Percentiles rank a stretch among this genome's conserved stretches.
phyloP scores from a whole-genome alignment of 2,113 vertebrate genomes.

The Heliornis fulica region DNA sequence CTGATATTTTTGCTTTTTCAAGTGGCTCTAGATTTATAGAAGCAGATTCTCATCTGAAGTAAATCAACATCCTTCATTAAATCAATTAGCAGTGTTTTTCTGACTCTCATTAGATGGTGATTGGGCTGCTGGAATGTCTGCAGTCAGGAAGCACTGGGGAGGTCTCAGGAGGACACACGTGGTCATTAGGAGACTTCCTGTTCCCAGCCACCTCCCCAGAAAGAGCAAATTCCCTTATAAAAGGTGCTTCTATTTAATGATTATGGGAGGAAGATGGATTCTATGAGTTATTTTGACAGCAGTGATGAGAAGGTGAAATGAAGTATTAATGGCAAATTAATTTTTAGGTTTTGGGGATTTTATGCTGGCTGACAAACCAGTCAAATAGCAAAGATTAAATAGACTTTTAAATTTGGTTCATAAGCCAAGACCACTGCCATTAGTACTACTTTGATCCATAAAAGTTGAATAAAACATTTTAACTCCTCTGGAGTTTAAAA shows the following conservation, averaged over 20 bases:
- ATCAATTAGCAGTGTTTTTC: conserved; percentile 25
- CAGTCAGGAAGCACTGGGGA: not conserved
- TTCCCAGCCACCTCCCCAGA: not conserved
- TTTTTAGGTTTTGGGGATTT: not conserved
- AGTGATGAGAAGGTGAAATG: not conserved
- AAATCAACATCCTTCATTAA: conserved; percentile 25
- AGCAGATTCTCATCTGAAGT: conserved; percentile 31
- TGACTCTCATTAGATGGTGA: not conserved
- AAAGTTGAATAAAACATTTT: not conserved
- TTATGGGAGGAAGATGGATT: not conserved
- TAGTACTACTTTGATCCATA: not conserved
- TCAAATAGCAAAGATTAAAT: not conserved
- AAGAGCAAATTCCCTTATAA: not conserved
- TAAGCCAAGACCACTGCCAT: not conserved
- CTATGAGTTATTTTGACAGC: not conserved
- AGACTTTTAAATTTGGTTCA: not conserved
- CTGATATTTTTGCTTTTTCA: not conserved
- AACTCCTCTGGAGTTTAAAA: not conserved
- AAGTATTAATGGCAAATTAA: not conserved
- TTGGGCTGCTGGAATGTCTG: not conserved
- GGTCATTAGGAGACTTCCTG: not conserved
- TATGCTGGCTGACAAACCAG: not conserved
- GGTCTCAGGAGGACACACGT: not conserved
- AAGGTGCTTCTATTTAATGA: not conserved
- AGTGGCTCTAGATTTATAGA: conserved; percentile 9